Evolutionary conservation across 2,113 vertebrate genomes (phyloP), one percentile per base, ranked within the genome.

Genomic region (Tachysurus vachellii): DNA sequence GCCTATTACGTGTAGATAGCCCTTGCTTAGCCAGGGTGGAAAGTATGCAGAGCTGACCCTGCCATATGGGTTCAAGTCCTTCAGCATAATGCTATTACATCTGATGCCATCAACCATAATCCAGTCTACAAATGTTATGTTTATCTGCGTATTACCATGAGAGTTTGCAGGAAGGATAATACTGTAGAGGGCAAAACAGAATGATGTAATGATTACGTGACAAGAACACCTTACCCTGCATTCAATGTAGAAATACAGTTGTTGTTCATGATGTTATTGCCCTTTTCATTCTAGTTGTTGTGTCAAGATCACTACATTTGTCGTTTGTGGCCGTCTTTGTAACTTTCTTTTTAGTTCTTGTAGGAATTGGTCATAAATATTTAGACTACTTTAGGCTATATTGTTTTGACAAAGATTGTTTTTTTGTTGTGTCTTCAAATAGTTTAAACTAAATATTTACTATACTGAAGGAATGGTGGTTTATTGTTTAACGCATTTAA

Each of bases 121-220:
- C 70, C 28, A 75, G 66, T 88, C 84, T 86, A 77, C 71, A 89
- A 87, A 85, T 83, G 84, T 56, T 12, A 70, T 88, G 73, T 73
- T 70, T 86, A 88, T 84, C 85, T 73, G 76, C 19, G 54, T 42
- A 66, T 85, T 73, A 80, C 80, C 82, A 36, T 17, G 56, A 77
- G 28, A 64, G 42, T 56, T 87, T 83, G 82, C 79, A 61, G 79
- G 21, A 68, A 59, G 56, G 85, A 71, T 59, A 79, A 70, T 81
- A 81, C 21, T 44, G 9, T 61, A 61, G 79, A 81, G 79, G 56
- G 31, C 56, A 81, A 44, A 81, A 23, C 2, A 42, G 10, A 80
- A 80, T 80, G 79, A 79, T 31, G 76, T 31, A 79, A 56, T 56
- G n/a, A 57, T 57, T 79, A 28, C 56, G 31, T 31, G 21, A 77